These are phyloP conservation scores for Drosophila monieri DNA, from an alignment of 2,888 invertebrate genomes.

Conservation along the genomic window DNA sequence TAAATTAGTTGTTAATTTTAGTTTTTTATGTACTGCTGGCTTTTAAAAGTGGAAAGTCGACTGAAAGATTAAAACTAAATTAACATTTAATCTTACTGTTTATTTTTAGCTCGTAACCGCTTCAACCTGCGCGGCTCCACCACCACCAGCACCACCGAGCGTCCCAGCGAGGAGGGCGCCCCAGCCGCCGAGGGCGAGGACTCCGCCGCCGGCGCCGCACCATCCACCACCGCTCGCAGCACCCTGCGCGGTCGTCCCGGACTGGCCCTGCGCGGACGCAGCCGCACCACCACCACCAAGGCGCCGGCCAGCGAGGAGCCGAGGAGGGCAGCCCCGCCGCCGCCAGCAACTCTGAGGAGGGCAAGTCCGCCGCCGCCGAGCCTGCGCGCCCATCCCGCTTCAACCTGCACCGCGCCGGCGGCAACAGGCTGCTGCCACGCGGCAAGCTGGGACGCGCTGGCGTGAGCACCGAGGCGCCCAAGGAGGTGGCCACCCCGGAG, in stretches of 20 bases:
- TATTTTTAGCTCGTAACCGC: slow-evolving; percentile 82
- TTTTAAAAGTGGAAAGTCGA: too few relatives aligned
- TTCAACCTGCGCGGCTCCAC: slow-evolving; percentile 82
- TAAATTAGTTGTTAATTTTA: background rate
- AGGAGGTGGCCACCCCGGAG: slow-evolving; percentile 59
- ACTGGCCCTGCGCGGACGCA: slow-evolving; percentile 81
- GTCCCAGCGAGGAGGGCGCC: slow-evolving; percentile 65
- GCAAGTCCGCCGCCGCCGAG: slow-evolving; percentile 59
- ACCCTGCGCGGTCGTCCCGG: slow-evolving; percentile 80
- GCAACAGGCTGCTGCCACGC: slow-evolving; percentile 81
- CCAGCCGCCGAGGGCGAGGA: slow-evolving; percentile 55
- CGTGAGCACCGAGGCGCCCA: slow-evolving; percentile 70
- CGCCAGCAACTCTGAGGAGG: slow-evolving; percentile 61
- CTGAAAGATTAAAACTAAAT: too few relatives aligned
- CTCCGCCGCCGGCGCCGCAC: slow-evolving; percentile 57
- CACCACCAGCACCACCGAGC: slow-evolving; percentile 76
- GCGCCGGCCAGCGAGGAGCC: slow-evolving; percentile 63
- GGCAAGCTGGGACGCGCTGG: slow-evolving; percentile 74
- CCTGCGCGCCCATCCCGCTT: slow-evolving; percentile 80
- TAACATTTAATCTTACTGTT: background rate
- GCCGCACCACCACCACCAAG: slow-evolving; percentile 80
- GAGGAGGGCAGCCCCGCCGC: slow-evolving; percentile 57
- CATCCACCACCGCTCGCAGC: slow-evolving; percentile 81
- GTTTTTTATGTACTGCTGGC: too few relatives aligned
- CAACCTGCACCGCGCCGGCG: slow-evolving; percentile 80